Conservation (phyloP, 1,140 invertebrate genomes). For the Drosophila punjabiensis region DNA sequence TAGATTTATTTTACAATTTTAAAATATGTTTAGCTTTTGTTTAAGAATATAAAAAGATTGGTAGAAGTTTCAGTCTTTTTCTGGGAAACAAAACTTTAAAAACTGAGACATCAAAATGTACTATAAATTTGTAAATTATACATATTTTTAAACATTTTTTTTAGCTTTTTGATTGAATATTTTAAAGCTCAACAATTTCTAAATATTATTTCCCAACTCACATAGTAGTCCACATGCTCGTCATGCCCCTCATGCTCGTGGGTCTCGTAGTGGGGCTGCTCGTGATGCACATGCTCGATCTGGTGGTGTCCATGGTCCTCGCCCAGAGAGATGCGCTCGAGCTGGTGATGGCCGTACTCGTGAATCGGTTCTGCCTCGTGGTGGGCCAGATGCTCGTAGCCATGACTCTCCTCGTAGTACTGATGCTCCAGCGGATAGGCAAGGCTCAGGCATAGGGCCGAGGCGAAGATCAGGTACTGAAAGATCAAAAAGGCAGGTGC, state of each 20-base stretch:
- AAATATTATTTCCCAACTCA: slow-evolving; percentile 56
- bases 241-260: slow-evolving; percentile 74
- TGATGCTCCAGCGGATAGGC: slow-evolving; percentile 83
- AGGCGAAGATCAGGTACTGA: slow-evolving; percentile 84
- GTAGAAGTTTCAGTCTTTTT: too few species aligned
- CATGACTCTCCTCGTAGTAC: slow-evolving; percentile 76
- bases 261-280: slow-evolving; percentile 71
- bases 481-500: slow-evolving; percentile 41
- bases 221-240: slow-evolving; percentile 85
- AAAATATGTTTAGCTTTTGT: too few species aligned
- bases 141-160: background rate
- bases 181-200: background rate
- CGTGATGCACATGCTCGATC: slow-evolving; percentile 64
- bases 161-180: background rate
- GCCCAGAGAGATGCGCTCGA: slow-evolving; percentile 79
- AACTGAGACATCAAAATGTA: too few species aligned
- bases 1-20: background rate
- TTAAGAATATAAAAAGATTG: too few species aligned
- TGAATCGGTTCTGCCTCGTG: slow-evolving; percentile 64
- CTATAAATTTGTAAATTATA: too few species aligned
- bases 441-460: slow-evolving; percentile 75
- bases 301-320: slow-evolving; percentile 71
- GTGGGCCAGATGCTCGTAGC: slow-evolving; percentile 73
- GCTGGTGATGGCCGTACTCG: slow-evolving; percentile 77
- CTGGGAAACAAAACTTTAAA: too few species aligned